A percentile compares a stretch with the other conserved stretches of the same genome.
Evolutionary conservation across 2,888 invertebrate genomes (phyloP).

Genomic region (Chymomyza caudatula): DNA sequence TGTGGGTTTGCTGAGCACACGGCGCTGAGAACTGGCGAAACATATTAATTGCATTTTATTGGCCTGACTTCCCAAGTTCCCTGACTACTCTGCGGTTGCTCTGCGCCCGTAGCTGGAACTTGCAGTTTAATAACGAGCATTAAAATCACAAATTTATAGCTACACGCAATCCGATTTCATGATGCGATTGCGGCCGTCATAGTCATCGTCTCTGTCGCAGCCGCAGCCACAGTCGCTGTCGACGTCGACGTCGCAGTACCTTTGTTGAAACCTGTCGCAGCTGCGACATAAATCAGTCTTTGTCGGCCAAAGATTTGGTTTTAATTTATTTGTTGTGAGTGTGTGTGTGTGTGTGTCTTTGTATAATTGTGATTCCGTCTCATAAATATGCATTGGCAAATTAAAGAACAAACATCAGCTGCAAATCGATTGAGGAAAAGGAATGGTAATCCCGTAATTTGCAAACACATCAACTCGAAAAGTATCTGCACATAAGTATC

Average conservation of each 20-base stretch:
- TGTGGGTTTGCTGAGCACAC: not conserved
- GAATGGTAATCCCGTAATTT: not conserved
- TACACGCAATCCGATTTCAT: slow-evolving; percentile 67
- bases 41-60: slow-evolving; percentile 74
- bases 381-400: not conserved
- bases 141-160: slow-evolving; percentile 67
- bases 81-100: not conserved
- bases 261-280: slow-evolving; percentile 6
- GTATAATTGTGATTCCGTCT: not conserved
- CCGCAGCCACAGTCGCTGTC: not conserved
- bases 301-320: not conserved
- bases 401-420: not conserved
- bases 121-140: slow-evolving; percentile 70
- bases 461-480: not conserved
- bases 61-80: slow-evolving; percentile 28
- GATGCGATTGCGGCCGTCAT: slow-evolving; percentile 43
- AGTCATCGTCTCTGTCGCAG: slow-evolving; percentile 12
- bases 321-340: not conserved
- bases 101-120: slow-evolving; percentile 5
- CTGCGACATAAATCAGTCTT: slow-evolving; percentile 3
- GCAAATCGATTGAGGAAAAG: not conserved
- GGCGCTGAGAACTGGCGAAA: slow-evolving; percentile 44
- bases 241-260: slow-evolving; percentile 24
- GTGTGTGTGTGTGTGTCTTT: not conserved
- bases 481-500: too few relatives aligned